Base-by-base conservation (phyloP, 2,888 invertebrate genomes). In the Pachymerium ferrugineum region DNA sequence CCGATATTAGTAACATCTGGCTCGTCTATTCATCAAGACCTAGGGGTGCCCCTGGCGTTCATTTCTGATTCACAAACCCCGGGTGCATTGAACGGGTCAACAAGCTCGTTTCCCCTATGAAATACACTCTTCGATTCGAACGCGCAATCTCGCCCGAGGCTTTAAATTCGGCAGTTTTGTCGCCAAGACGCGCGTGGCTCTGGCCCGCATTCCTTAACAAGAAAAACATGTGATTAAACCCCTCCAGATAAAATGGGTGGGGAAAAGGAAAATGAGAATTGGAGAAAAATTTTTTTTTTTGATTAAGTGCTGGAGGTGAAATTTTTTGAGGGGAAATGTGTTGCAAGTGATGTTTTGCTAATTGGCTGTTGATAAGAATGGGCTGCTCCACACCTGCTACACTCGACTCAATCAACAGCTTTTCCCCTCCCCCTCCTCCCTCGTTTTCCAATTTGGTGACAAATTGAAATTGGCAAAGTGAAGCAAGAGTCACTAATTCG, bases 21-120 rank as follows among this genome's bases (percentile, higher is more conserved):
- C 47, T 47, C 47, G n/a, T n/a, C 47, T 47, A 47, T 47, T 47
- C 16, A 47, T 47, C 47, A 47, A 4, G 16, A 16, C 47, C 3
- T n/a, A 38, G n/a, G 38, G 38, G 38, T 38, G 38, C 38, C 38
- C 47, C 47, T 16, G 3, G 47, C 14, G n/a, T 47, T 47, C 16
- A 47, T 47, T 47, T 47, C 47, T n/a, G 16, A 47, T 47, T 16
- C 47, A 47, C 47, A 47, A 47, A n/a, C 47, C 4, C 14, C 14
- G 47, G 47, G 47, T 47, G 47, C 47, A 16, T n/a, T 47, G 47
- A 47, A 47, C 47, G 47, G n/a, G 47, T 47, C 47, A 47, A 47
- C 47, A 47, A 47, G 16, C 47, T 47, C 47, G 47, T 19, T 47
- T 47, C 47, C 47, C 47, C 16, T 19, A n/a, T 47, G 47, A 47